Percentiles rank a stretch among this genome's conserved stretches.
Conservation (phyloP, 2,888 invertebrate genomes). For the Tenodera sinensis region DNA sequence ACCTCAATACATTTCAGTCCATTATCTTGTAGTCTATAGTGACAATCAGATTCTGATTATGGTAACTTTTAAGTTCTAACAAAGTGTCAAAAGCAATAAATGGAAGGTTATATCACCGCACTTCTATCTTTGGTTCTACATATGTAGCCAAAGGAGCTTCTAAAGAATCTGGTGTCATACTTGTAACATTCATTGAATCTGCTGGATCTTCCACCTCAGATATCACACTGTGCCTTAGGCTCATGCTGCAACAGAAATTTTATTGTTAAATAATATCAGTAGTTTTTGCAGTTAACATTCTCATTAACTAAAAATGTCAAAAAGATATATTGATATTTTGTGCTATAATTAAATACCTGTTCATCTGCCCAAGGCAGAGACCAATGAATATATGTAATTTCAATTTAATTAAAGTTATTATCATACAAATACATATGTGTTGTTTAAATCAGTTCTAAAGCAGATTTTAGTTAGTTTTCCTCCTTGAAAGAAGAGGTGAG, state of each 20-base stretch:
- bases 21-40: not conserved
- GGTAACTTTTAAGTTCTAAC: not conserved
- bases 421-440: no score
- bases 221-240: conserved; percentile 2
- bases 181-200: not conserved
- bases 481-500: no score
- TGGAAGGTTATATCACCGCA: not conserved
- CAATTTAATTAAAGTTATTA: no score
- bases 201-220: conserved; percentile 1
- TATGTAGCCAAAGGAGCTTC: not conserved
- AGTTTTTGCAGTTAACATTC: no score
- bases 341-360: no score
- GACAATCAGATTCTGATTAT: not conserved
- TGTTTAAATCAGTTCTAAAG: no score
- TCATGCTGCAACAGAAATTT: not conserved
- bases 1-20: not conserved
- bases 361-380: no score
- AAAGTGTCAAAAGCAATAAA: not conserved
- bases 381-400: no score
- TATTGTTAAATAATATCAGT: no score
- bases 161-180: conserved; percentile 15
- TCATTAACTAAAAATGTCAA: no score
- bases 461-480: no score
- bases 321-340: no score
- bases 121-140: not conserved